Base-by-base conservation (phyloP, 1,140 invertebrate genomes). In the Hypothenemus hampei region DNA sequence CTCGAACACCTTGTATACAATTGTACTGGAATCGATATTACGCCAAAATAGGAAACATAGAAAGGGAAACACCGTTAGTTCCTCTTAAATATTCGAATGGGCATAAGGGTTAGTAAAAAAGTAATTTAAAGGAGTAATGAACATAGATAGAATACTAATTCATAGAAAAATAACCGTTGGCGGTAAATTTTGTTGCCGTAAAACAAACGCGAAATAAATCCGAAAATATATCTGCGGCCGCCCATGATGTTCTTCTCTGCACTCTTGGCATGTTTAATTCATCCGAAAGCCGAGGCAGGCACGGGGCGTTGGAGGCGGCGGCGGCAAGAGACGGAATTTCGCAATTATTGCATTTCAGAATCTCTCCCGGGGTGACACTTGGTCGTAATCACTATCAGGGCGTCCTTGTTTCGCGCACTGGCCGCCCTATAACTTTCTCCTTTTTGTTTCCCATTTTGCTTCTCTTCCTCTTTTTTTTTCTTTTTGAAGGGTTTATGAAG, bases 301-400 rank as follows among this genome's bases (percentile, higher is more conserved):
- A n/a, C n/a, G 44, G 40, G 35, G 48, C 29, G 29, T 31, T 46
- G 53, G n/a, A n/a, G n/a, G n/a, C n/a, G n/a, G n/a, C n/a, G n/a
- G n/a, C n/a, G n/a, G n/a, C n/a, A n/a, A n/a, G n/a, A n/a, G n/a
- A n/a, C n/a, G 46, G 49, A 41, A 52, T 53, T 61, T 63, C 61
- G 63, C 67, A 68, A 68, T 68, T 67, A 68, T 68, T 67, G 65
- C 66, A 67, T 58, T 68, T 59, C 57, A 52, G 66, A 67, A 66
- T 67, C 61, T 64, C 59, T 62, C 67, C 67, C 67, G 56, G 60
- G 62, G 65, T 64, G 67, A 67, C 67, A 68, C 67, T 68, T 68
- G 67, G 62, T 58, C 61, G 59, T 62, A 68, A 68, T 68, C 60
- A 62, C 62, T 51, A 31, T 49, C 41, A 35, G 20, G 26, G 22